Base-by-base conservation (phyloP, 2,113 vertebrate genomes). In the Psammodynastes pulverulentus region DNA sequence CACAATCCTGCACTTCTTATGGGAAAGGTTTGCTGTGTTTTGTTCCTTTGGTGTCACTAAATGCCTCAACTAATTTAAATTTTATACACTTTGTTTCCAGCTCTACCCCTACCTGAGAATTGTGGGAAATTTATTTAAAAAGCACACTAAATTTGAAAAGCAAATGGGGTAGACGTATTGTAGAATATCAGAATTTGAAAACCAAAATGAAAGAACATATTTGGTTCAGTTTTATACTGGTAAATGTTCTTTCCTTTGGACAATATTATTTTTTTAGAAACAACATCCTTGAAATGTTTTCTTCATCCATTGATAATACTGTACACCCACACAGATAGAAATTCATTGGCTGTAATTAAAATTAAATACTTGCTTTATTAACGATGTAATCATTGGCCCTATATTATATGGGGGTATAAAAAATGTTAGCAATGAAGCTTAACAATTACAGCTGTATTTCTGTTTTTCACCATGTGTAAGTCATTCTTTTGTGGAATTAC, bases 1-100 rank as follows among this genome's bases (percentile, higher is more conserved):
- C 93, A 91, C 96, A 91, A 89, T 86, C 94, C 34, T 97, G 95
- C 96, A 96, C 95, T 94, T 97, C 58, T 88, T 92, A 94, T 96
- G 93, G 94, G 91, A 96, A 62, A 94, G 79, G 94, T 92, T 49
- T 92, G 95, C 92, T 95, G 85, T 97, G 87, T 93, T 93, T 95
- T 92, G 89, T 94, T 96, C 79, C 94, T 95, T 97, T 84, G 53
- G 84, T 97, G 95, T 96, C 53, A 90, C 91, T 96, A 95, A 94
- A 91, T 94, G 91, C 87, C 90, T 91, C 88, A 94, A 90, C 79
- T 91, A 95, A 94, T 88, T 17, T 94, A 92, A 96, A 95, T n/a
- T 87, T 94, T 93, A 95, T 88, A 91, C 49, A 67, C 53, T 52
- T 0, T 2, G 49, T 91, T 95, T 94, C 79, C 93, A 95, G 19